phyloP scores from a whole-genome alignment of 1,140 invertebrate species.

The Camponotus floridanus region DNA sequence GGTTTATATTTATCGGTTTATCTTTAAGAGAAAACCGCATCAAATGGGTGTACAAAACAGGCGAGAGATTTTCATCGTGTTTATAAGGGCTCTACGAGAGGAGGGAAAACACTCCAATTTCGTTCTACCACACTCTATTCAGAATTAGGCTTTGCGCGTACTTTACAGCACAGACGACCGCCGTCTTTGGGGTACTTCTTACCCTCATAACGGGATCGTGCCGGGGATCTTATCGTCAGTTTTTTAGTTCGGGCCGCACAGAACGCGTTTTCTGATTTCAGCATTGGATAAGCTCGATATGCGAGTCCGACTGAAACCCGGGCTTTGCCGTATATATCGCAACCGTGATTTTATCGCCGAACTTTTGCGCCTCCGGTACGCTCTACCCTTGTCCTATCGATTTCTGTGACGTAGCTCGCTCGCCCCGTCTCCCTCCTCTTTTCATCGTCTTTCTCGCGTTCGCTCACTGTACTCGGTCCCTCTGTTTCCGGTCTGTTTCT shows the following conservation, averaged over 20 bases:
- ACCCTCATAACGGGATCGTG: slow-evolving; percentile 63
- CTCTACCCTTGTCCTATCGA: slow-evolving; percentile 71
- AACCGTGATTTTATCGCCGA: slow-evolving; percentile 67
- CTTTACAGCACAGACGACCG: slow-evolving; percentile 46
- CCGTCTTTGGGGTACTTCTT: slow-evolving; percentile 43
- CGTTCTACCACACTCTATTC: slow-evolving; percentile 34
- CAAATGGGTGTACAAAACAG: neutral
- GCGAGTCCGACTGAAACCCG: neutral
- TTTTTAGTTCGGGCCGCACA: slow-evolving; percentile 61
- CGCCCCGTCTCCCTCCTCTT: slow-evolving; percentile 27
- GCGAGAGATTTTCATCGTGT: slow-evolving; percentile 2
- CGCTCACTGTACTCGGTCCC: neutral
- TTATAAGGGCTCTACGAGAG: neutral
- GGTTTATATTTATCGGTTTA: neutral
- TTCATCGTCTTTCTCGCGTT: neutral
- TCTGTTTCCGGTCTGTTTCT: neutral
- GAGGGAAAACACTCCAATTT: neutral
- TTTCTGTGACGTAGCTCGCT: slow-evolving; percentile 55
- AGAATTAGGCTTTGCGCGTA: slow-evolving; percentile 38
- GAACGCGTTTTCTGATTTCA: slow-evolving; percentile 70
- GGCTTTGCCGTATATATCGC: neutral
- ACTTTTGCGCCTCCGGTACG: slow-evolving; percentile 71
- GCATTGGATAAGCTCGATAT: slow-evolving; percentile 56
- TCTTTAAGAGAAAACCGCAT: too few relatives aligned
- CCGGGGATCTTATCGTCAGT: slow-evolving; percentile 67